Evolutionary conservation across 1,140 invertebrate species (phyloP), one percentile per base, ranked within the genome.

Genomic region (Oreohelix idahoensis): DNA sequence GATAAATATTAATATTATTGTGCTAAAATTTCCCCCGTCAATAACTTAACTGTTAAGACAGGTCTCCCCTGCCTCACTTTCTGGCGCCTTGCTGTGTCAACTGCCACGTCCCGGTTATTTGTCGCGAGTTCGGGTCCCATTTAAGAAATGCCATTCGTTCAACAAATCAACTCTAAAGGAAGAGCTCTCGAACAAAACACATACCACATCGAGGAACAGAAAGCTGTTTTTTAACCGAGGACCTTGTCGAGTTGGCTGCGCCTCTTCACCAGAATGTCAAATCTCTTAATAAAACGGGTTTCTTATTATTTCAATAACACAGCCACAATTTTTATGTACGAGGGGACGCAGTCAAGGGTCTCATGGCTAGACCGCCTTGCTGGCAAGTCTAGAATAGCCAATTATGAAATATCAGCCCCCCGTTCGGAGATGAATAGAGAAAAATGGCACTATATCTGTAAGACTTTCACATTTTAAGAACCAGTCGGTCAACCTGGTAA

Each of bases 11-110:
- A 58, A 15, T 58, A 58, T 58, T 11, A 66, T 66, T 32, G 11
- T 17, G 29, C 29, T 66, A 66, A 66, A 17, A 66, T 8, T 66
- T 2, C 29, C 63, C n/a, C 32, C 29, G 23, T 66, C 20, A 66
- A 66, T 66, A 32, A 58, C 29, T 35, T 32, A 29, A 29, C 63
- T 8, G 17, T 32, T 29, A 66, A 66, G 63, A 32, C 63, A 8
- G 63, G 63, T 66, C 63, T 66, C n/a, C n/a, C 32, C 5, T 35
- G 11, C 63, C 29, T 66, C 53, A 66, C 63, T 66, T 66, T 66
- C 63, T 66, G 63, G n/a, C 63, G 63, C 63, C 63, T 58, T 66
- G 63, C 63, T 66, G 63, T 32, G 63, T 66, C 63, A 66, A 66
- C 63, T 35, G n/a, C 20, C 29, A 4, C 29, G 11, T 66, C 63